These are phyloP conservation scores for Caenorhabditis sp. DNA, from an alignment of 2,888 invertebrate species.

Conservation along the genomic window DNA sequence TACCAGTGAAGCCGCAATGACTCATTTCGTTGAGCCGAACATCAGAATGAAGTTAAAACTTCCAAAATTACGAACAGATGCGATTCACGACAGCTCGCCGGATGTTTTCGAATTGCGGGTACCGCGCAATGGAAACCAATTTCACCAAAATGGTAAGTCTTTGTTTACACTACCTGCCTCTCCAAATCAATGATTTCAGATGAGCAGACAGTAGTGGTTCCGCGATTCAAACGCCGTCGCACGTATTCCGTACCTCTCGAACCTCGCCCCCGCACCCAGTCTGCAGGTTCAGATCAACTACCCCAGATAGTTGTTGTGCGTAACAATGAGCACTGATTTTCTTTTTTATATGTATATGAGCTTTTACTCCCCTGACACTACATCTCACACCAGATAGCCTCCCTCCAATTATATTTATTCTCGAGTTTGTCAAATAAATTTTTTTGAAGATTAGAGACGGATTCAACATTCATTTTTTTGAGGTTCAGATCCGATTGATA, in stretches of 20 bases:
- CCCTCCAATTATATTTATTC: slow-evolving; percentile 11
- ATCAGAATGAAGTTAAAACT: slow-evolving; percentile 59
- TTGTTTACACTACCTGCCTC: too few relatives aligned
- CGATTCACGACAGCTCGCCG: slow-evolving; percentile 20
- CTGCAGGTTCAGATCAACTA: slow-evolving; percentile 51
- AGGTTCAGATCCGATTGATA: too few relatives aligned
- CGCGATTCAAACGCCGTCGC: slow-evolving; percentile 49
- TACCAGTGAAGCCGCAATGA: slow-evolving; percentile 9
- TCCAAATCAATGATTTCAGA: slow-evolving; percentile 44
- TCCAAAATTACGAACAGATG: slow-evolving; percentile 26
- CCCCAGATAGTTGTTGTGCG: slow-evolving; percentile 19
- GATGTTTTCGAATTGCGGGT: slow-evolving; percentile 50
- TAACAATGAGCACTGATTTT: slow-evolving; percentile 9
- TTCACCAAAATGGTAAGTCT: slow-evolving; percentile 35
- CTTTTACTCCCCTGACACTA: not conserved
- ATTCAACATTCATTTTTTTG: too few relatives aligned
- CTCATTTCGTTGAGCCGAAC: slow-evolving; percentile 55
- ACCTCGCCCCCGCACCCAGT: slow-evolving; percentile 37
- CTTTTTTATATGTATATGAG: not conserved
- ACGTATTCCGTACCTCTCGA: slow-evolving; percentile 59
- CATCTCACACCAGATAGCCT: not conserved
- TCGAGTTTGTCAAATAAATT: slow-evolving; percentile 32
- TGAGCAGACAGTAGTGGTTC: slow-evolving; percentile 51
- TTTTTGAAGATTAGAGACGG: too few relatives aligned
- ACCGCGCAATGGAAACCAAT: slow-evolving; percentile 57